These are phyloP conservation scores for Boulengeromyrus knoepffleri DNA, from an alignment of 2,113 vertebrate species.

Conservation along the genomic window DNA sequence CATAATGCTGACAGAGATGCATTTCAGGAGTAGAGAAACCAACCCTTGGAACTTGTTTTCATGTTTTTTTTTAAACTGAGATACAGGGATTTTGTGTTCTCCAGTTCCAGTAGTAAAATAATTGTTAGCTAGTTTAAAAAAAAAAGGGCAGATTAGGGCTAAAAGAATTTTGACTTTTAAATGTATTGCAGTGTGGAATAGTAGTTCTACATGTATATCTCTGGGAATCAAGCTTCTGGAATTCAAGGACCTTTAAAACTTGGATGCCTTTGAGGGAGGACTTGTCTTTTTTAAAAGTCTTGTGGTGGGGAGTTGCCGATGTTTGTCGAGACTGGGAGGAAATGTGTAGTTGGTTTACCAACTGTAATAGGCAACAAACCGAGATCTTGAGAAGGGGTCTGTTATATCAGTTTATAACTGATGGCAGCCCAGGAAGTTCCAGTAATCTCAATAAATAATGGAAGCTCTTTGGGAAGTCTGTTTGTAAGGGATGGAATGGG, in stretches of 20 bases:
- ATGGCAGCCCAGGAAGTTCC: not conserved
- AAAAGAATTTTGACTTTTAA: not conserved
- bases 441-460: slow-evolving; percentile 7
- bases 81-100: not conserved
- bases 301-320: not conserved
- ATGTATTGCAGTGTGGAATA: not conserved
- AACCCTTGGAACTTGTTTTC: not conserved
- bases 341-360: not conserved
- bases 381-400: not conserved
- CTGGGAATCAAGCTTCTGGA: not conserved
- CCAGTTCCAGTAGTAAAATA: not conserved
- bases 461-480: not conserved
- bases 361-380: not conserved
- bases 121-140: not conserved
- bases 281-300: not conserved
- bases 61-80: not conserved
- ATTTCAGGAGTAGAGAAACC: not conserved
- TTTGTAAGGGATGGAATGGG: slow-evolving; percentile 21
- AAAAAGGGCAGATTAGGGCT: not conserved
- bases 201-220: not conserved
- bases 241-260: not conserved
- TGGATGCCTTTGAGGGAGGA: not conserved
- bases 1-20: not conserved
- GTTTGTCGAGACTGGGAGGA: not conserved
- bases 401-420: not conserved